phyloP scores from a whole-genome alignment of 2,113 vertebrate genomes.

The Phaethornis superciliosus region DNA sequence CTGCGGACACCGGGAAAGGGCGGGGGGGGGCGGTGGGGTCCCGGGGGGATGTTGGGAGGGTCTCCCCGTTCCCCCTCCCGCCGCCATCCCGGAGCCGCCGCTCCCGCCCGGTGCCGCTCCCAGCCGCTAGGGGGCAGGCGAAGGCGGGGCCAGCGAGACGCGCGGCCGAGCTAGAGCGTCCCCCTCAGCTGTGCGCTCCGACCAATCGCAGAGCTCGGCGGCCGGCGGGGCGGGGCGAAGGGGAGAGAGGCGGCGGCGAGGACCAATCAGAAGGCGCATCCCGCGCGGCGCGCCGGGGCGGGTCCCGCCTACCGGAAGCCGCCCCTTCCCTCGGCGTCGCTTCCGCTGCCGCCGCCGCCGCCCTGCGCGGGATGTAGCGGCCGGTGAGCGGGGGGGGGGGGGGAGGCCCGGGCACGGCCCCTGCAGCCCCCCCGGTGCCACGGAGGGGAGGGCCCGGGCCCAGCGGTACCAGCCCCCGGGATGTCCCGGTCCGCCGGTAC shows the following conservation, averaged over 20 bases:
- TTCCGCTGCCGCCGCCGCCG: constrained; percentile 25
- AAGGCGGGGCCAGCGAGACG: background rate
- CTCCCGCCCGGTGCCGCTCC: background rate
- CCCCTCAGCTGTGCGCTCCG: fast-evolving
- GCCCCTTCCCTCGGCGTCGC: background rate
- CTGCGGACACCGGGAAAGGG: no score
- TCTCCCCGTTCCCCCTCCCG: no score
- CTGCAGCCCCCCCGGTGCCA: no score
- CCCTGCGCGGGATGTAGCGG: constrained; percentile 39
- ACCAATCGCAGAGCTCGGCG: no score
- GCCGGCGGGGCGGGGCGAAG: no score
- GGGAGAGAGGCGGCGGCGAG: fast-evolving
- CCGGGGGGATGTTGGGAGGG: no score
- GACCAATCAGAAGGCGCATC: fast-evolving
- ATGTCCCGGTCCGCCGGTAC: no score
- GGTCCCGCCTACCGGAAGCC: background rate
- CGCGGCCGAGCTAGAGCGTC: background rate
- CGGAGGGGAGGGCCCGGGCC: background rate
- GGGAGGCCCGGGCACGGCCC: no score
- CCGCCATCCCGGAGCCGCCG: background rate
- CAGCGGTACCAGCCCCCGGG: background rate
- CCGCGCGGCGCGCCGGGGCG: background rate
- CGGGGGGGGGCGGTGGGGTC: no score
- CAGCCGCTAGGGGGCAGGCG: background rate
- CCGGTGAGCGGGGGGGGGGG: background rate